phyloP scores from a whole-genome alignment of 2,113 vertebrate genomes.

The Gavia stellata region DNA sequence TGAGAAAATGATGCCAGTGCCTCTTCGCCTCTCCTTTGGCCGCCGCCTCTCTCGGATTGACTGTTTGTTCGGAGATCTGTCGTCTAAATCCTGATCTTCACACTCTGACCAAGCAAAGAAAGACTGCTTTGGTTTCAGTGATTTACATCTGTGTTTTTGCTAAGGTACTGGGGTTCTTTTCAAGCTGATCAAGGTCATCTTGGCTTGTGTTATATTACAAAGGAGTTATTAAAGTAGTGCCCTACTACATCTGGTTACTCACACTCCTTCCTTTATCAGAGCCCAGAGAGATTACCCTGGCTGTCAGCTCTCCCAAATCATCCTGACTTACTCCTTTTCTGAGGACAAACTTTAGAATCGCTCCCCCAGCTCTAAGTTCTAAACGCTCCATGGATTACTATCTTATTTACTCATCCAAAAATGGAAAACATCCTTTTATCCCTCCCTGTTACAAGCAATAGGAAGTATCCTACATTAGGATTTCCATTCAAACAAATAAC shows the following conservation, averaged over 20 bases:
- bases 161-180: background rate
- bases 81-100: slow-evolving; percentile 70
- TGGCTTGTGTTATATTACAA: background rate
- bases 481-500: background rate
- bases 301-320: background rate
- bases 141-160: background rate
- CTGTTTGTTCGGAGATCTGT: slow-evolving; percentile 58
- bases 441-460: background rate
- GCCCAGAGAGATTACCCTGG: background rate
- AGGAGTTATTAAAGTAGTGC: background rate
- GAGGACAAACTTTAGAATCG: background rate
- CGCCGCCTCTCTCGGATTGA: slow-evolving; percentile 68
- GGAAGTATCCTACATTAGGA: background rate
- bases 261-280: background rate
- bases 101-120: slow-evolving; percentile 67
- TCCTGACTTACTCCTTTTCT: background rate
- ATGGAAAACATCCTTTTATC: background rate
- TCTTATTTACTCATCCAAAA: background rate
- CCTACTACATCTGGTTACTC: background rate
- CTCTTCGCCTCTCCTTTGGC: slow-evolving; percentile 64
- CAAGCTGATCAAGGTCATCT: background rate
- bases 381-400: background rate
- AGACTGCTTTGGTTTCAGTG: slow-evolving; percentile 50
- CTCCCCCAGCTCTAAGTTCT: background rate
- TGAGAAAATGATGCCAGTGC: slow-evolving; percentile 67